phyloP scores from a whole-genome alignment of 2,797 vertebrate species.

The Pantherophis alleghaniensis region DNA sequence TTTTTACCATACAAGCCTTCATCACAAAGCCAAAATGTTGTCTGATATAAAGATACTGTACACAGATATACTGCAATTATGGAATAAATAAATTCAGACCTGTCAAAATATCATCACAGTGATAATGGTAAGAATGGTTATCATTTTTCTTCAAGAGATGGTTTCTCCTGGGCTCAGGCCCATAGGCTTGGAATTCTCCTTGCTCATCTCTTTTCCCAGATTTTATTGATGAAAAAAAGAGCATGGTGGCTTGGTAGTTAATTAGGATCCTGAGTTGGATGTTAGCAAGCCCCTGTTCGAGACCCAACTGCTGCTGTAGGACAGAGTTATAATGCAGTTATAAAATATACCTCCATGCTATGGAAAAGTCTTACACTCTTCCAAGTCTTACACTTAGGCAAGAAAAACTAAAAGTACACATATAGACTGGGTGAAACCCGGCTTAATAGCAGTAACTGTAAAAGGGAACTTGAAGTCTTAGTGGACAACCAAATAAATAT shows the following conservation, averaged over 20 bases:
- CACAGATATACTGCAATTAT: not conserved
- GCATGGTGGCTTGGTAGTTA: too few species aligned
- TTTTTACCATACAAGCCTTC: not conserved
- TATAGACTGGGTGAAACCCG: too few species aligned
- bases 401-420: too few species aligned
- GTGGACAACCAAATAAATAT: too few species aligned
- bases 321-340: too few species aligned
- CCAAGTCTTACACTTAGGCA: too few species aligned
- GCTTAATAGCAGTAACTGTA: too few species aligned
- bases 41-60: not conserved
- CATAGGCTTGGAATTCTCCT: not conserved
- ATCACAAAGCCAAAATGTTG: not conserved
- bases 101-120: not conserved
- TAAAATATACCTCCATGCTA: not conserved
- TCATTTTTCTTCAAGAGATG: not conserved
- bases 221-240: not conserved
- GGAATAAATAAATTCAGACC: not conserved
- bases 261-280: too few species aligned
- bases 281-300: too few species aligned
- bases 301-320: too few species aligned
- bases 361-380: not conserved
- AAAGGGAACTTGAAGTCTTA: too few species aligned
- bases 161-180: not conserved
- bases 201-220: not conserved
- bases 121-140: not conserved